phyloP scores from a whole-genome alignment of 2,888 invertebrate species.

The Norana najaformis region DNA sequence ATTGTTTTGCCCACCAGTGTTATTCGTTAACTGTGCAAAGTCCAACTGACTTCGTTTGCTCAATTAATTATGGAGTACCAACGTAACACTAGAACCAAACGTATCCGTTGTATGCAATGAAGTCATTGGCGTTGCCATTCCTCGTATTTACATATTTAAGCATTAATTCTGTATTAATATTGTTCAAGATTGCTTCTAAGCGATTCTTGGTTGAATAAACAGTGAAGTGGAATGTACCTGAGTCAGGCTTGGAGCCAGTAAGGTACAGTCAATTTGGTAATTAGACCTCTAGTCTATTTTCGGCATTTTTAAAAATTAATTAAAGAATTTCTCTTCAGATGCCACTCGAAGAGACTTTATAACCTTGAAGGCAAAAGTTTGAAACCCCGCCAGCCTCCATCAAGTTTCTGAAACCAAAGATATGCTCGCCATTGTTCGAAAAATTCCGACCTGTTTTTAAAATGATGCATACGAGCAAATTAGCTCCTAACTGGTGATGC shows the following conservation, averaged over 20 bases:
- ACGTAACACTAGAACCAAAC: not conserved
- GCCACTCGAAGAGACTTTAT: not conserved
- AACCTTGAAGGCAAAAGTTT: too few relatives aligned
- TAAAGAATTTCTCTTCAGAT: not conserved
- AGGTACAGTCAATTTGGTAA: not conserved
- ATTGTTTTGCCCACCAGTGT: not conserved
- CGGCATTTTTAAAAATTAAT: not conserved
- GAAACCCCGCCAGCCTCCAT: not conserved
- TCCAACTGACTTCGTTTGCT: too few relatives aligned
- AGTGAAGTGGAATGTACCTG: too few relatives aligned
- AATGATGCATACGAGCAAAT: not conserved
- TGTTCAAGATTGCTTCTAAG: not conserved
- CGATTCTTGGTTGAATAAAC: not conserved
- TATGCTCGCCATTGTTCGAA: not conserved
- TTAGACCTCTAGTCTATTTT: not conserved
- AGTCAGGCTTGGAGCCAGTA: not conserved
- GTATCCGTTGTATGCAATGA: not conserved
- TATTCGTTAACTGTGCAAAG: not conserved
- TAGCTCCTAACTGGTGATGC: not conserved
- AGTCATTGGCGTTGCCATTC: not conserved
- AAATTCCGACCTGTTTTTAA: not conserved
- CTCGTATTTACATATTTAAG: not conserved
- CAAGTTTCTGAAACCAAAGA: not conserved
- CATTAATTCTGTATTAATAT: not conserved
- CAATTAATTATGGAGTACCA: too few relatives aligned